Evolutionary conservation across 2,797 vertebrate genomes (phyloP), one percentile per base, ranked within the genome.

Genomic region (Cyprinodon diabolis): DNA sequence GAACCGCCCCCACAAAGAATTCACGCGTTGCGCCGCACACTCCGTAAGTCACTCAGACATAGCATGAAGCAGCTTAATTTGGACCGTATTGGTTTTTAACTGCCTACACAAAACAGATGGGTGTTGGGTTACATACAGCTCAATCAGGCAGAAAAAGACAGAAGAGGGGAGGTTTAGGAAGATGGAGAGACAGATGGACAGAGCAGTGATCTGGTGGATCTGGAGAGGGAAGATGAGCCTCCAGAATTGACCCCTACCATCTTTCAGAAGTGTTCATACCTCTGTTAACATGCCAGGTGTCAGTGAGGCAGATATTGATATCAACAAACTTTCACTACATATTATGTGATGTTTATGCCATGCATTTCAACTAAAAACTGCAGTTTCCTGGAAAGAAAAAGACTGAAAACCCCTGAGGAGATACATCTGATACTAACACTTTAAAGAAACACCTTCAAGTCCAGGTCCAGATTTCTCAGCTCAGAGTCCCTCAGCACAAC

Each of bases 51-150:
- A 77, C 84, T 78, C 73, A 58, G 78, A 87, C 84, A 71, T 78
- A 86, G 90, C 86, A 83, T 91, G 88, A 92, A 91, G 90, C 86
- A 58, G 76, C 84, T 91, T 91, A 88, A 91, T 91, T 91, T 83
- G 82, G 84, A 78, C 80, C 81, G 77, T 66, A 87, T 84, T 90
- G 89, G 69, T 90, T 91, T 93, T 93, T 86, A 92, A 91, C 78
- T 79, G 87, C 80, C 79, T 66, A 80, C 84, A 82, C 80, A 86
- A 85, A 91, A 90, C 91, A 91, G 88, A 86, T 87, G 88, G 86
- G 86, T 81, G 82, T 85, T 68, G 54, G 84, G 78, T 90, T 92
- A 74, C 87, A 78, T 76, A 88, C 70, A 60, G 77, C 86, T 91
- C 87, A 87, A 89, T 92, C 88, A 83, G 81, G 79, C 71, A 68